phyloP scores from a whole-genome alignment of 2,888 invertebrate species.

The Eupithecia abbreviata region DNA sequence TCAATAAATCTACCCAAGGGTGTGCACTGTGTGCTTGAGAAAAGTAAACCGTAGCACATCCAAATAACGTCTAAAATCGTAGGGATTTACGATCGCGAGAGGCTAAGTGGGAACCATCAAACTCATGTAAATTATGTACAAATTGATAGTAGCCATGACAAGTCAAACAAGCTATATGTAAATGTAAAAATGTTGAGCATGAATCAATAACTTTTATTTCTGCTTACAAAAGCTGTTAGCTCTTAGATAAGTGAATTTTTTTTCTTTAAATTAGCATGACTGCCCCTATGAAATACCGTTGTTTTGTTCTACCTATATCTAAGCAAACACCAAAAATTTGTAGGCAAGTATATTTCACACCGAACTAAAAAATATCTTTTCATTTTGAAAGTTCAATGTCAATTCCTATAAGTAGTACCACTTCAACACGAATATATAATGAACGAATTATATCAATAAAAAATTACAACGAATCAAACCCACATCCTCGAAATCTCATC shows the following conservation, averaged over 20 bases:
- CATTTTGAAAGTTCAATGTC: too few relatives aligned
- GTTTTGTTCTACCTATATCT: too few relatives aligned
- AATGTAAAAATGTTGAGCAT: not conserved
- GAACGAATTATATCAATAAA: too few relatives aligned
- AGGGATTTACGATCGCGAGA: constrained; percentile 3
- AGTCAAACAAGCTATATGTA: not conserved
- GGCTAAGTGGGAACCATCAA: constrained; percentile 41
- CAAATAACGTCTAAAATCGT: constrained; percentile 31
- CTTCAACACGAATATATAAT: too few relatives aligned
- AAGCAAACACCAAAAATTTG: too few relatives aligned
- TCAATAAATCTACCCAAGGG: constrained; percentile 64
- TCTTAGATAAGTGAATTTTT: too few relatives aligned
- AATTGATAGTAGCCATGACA: constrained; percentile 60
- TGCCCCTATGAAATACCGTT: too few relatives aligned
- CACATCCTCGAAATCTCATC: not conserved
- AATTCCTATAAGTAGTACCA: not conserved
- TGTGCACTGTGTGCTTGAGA: constrained; percentile 20
- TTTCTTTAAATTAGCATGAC: too few relatives aligned
- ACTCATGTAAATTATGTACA: constrained; percentile 64
- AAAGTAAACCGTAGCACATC: constrained; percentile 41
- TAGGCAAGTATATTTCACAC: too few relatives aligned
- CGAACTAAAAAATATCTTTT: too few relatives aligned
- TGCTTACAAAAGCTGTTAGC: not conserved
- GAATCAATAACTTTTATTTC: not conserved
- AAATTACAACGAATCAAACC: not conserved